These are phyloP conservation scores for Dicycla oo DNA, from an alignment of 2,888 invertebrate genomes.

Conservation along the genomic window DNA sequence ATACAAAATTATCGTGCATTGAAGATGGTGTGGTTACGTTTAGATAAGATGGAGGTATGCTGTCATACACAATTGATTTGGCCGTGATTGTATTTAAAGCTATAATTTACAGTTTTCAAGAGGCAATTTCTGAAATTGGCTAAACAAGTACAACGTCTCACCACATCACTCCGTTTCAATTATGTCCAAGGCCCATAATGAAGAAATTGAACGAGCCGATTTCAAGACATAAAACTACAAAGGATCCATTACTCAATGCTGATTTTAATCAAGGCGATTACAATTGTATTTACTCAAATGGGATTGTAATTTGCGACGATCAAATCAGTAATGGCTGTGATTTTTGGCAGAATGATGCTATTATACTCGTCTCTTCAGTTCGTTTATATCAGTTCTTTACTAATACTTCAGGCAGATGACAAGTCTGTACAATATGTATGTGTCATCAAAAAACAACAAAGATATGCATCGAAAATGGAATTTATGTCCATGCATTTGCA, in stretches of 20 bases:
- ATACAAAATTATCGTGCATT: constrained; percentile 8
- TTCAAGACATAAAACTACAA: background rate
- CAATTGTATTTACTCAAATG: background rate
- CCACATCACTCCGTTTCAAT: background rate
- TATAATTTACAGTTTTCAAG: background rate
- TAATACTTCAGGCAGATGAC: background rate
- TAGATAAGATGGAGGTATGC: background rate
- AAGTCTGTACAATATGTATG: background rate
- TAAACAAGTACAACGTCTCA: background rate
- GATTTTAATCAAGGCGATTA: background rate
- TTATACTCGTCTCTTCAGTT: background rate
- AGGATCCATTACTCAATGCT: too few species aligned
- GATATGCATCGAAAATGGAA: constrained; percentile 21
- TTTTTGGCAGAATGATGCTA: background rate
- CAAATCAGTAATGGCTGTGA: background rate
- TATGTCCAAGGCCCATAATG: background rate
- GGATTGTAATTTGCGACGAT: constrained; percentile 1
- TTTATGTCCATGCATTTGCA: constrained; percentile 1
- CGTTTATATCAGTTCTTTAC: background rate
- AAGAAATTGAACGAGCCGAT: background rate
- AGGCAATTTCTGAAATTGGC: too few species aligned
- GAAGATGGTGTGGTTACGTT: background rate
- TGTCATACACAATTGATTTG: background rate
- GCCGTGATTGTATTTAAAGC: background rate
- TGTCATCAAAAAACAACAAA: constrained; percentile 4